Evolutionary conservation across 37 sponge, comb jelly and placozoan species (phyloP), one percentile per base, ranked within the genome.

Genomic region (Ianthella basta): DNA sequence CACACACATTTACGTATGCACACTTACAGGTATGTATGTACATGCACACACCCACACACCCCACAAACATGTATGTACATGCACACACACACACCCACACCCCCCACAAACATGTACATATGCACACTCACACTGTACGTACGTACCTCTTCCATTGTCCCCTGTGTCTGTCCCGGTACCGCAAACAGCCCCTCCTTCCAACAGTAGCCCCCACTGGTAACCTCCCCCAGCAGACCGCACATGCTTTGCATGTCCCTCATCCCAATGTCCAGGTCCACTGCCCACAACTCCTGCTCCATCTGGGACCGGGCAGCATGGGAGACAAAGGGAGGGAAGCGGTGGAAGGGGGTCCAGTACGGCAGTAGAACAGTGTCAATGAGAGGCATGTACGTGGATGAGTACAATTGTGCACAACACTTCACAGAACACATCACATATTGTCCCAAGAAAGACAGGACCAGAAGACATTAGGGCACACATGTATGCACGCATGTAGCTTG

Each of bases 241-340:
- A 97, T 86, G 19, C 85, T 84, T 83, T 92, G 79, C 25, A 70
- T 75, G 88, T 92, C 87, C 53, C 91, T 92, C 67, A 88, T 85
- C 23, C 91, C 87, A 19, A 97, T 68, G 79, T 94, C 92, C 19
- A 97, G 86, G 69, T 95, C 97, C 56, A 92, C 90, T 36, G 88
- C 93, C 94, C 97, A 94, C 57, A 96, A 40, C 35, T 79, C 83
- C 60, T 98, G 97, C 2, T 78, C 59, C 81, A 92, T 38, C 95
- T 97, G 65, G 21, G 84, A 44, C 36, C 8, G 59, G 27, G 60
- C 81, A 39, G 50, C 6, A 44, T 3, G 50, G 50, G 50, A 44
- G 50, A 8, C 6, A 44, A 8, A 44, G 50, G 50, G 50, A 8
- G 8, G 50, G 3, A 8, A 44, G 50, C 6, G 8, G 50, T 44